Conservation (phyloP, 2,113 vertebrate genomes). For the Neodon shergylaensis region DNA sequence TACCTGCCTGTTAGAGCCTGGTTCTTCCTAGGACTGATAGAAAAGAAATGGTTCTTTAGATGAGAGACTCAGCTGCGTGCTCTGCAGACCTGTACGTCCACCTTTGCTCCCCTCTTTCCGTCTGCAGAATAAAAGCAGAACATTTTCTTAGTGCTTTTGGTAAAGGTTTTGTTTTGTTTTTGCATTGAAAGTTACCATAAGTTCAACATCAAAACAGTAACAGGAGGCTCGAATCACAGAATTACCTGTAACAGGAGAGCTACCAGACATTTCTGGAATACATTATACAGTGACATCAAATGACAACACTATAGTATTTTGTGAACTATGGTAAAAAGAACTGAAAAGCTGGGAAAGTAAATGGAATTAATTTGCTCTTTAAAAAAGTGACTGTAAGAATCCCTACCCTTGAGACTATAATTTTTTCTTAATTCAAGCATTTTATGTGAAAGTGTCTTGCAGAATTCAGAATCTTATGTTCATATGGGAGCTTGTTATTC, state of each 20-base stretch:
- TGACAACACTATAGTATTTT: constrained; percentile 15
- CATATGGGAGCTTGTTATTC: not conserved
- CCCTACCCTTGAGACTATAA: not conserved
- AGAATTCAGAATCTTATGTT: constrained; percentile 51
- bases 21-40: not conserved
- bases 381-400: not conserved
- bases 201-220: constrained; percentile 41
- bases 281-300: not conserved
- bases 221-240: constrained; percentile 18
- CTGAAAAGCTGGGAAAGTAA: constrained; percentile 50
- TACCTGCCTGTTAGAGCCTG: not conserved
- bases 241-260: constrained; percentile 19
- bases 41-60: constrained; percentile 18
- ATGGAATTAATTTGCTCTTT: constrained; percentile 5
- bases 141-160: constrained; percentile 1
- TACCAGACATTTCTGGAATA: constrained; percentile 30
- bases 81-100: not conserved
- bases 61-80: not conserved
- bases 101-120: not conserved
- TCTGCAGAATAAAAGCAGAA: constrained; percentile 43
- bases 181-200: constrained; percentile 27
- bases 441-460: constrained; percentile 10
- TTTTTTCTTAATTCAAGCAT: constrained; percentile 35
- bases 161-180: not conserved
- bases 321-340: constrained; percentile 43